Evolutionary conservation across 2,888 invertebrate genomes (phyloP), one percentile per base, ranked within the genome.

Genomic region (Myathropa florea): DNA sequence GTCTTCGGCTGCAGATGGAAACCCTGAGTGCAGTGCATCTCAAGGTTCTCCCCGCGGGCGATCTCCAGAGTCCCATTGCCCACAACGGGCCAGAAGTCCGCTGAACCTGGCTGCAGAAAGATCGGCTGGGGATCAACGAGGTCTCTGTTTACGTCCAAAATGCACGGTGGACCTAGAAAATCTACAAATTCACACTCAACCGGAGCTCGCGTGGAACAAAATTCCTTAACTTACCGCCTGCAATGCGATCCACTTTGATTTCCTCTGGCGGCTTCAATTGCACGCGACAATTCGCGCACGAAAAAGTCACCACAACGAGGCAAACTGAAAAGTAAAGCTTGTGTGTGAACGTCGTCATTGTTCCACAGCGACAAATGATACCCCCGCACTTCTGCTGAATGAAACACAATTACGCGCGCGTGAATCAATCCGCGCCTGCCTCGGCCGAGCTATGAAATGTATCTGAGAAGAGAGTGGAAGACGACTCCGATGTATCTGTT

Each of bases 41-140:
- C 92, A 39, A 92, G 90, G 80, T 63, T 79, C 39, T 88, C 89
- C 3, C 91, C 90, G 1, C 82, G 88, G 18, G 89, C 89, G 7
- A 93, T 86, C 64, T 90, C 84, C 60, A 93, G 75, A 36, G 89
- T 88, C 1, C 92, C 92, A 0, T 89, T 55, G 0, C 71, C 65
- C 30, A 89, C 89, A 59, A 92, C 92, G 39, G 90, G 87, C 90
- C 91, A 91, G 81, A 91, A 91, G 26, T 85, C 73, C 10, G 88
- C 81, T 3, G 91, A 91, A 0, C 93, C 91, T 0, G 93, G 92
- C 60, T 91, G 92, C 1, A 95, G 89, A 88, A 94, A 93, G 4
- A 95, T 92, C 0, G 95, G 95, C 89, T 95, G 95, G 0, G 94
- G 94, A 79, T 93, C 93, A 0, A 90, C 90, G 18, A 92, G 86